A percentile compares a stretch with the other conserved stretches of the same genome.
Conservation (phyloP, 1,140 invertebrate species). For the Drosophila pectinifera region DNA sequence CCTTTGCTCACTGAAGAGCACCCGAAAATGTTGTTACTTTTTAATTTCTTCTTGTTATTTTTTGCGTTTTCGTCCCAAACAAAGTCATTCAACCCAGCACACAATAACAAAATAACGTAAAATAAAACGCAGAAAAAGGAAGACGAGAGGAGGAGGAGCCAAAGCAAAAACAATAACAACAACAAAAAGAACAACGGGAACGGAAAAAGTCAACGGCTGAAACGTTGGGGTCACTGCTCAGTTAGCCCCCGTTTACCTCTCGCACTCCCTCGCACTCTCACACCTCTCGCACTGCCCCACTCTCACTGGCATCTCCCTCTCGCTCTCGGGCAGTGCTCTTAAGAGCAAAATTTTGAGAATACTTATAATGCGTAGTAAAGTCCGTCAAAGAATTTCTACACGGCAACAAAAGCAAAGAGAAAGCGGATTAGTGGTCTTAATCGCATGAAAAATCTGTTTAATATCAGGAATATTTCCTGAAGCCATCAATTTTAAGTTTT, state of each 20-base stretch:
- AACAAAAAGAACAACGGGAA: conserved; percentile 39
- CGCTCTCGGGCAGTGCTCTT: conserved; percentile 8
- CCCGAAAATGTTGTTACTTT: conserved; percentile 63
- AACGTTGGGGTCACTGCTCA: conserved; percentile 69
- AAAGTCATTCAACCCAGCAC: conserved; percentile 79
- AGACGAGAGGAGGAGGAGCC: conserved; percentile 24
- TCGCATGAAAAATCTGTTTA: too few species aligned
- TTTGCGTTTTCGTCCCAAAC: conserved; percentile 65
- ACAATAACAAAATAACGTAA: conserved; percentile 69
- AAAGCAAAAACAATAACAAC: conserved; percentile 17
- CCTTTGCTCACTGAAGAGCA: conserved; percentile 4
- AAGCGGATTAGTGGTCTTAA: background rate
- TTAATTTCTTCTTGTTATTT: conserved; percentile 45
- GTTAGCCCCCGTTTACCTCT: conserved; percentile 30
- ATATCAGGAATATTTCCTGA: background rate
- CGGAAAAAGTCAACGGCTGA: conserved; percentile 51
- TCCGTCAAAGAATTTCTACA: conserved; percentile 20
- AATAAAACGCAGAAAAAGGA: conserved; percentile 70
- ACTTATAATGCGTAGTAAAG: conserved; percentile 40
- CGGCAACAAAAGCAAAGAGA: background rate
- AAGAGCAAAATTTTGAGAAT: conserved; percentile 31
- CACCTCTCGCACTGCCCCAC: conserved; percentile 5
- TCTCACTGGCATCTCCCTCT: conserved; percentile 24
- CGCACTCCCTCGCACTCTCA: conserved; percentile 15
- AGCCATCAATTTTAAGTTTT: background rate